These are phyloP conservation scores for Balaeniceps rex DNA, from an alignment of 2,113 vertebrate genomes.

Conservation along the genomic window DNA sequence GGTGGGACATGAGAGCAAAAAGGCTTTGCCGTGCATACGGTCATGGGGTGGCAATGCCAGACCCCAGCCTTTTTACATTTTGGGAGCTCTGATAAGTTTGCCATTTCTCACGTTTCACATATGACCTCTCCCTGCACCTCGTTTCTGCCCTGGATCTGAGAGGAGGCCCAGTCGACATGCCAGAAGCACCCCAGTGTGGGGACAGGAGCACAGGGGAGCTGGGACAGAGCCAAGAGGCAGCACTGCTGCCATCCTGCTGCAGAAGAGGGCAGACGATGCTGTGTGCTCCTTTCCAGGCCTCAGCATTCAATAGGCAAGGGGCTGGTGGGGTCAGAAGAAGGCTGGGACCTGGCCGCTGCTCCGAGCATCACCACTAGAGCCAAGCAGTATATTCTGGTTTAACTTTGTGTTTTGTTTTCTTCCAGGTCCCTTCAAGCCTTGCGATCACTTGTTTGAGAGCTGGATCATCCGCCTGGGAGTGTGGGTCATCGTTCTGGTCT, in stretches of 20 bases:
- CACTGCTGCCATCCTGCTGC: not conserved
- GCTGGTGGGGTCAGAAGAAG: not conserved
- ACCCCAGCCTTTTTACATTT: not conserved
- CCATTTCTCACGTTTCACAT: not conserved
- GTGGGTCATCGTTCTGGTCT: slow-evolving; percentile 85
- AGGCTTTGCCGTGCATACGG: not conserved
- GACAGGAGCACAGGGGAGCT: not conserved
- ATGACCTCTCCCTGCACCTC: not conserved
- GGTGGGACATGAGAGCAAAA: not conserved
- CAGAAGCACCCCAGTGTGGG: not conserved
- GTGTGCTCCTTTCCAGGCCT: not conserved
- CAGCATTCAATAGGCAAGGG: not conserved
- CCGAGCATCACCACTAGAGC: not conserved
- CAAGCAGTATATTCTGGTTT: not conserved
- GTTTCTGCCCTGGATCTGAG: not conserved
- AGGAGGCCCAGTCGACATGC: not conserved
- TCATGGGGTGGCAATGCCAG: not conserved
- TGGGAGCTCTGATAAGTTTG: not conserved
- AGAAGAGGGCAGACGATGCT: not conserved
- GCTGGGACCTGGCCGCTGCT: not conserved
- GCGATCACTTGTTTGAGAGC: slow-evolving; percentile 90
- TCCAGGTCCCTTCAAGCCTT: slow-evolving; percentile 94
- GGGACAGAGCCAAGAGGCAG: not conserved
- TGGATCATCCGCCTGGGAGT: slow-evolving; percentile 91
- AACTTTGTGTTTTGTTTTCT: not conserved